These are phyloP conservation scores for Leptinotarsa peninsularis DNA, from an alignment of 2,888 invertebrate genomes.

Conservation along the genomic window DNA sequence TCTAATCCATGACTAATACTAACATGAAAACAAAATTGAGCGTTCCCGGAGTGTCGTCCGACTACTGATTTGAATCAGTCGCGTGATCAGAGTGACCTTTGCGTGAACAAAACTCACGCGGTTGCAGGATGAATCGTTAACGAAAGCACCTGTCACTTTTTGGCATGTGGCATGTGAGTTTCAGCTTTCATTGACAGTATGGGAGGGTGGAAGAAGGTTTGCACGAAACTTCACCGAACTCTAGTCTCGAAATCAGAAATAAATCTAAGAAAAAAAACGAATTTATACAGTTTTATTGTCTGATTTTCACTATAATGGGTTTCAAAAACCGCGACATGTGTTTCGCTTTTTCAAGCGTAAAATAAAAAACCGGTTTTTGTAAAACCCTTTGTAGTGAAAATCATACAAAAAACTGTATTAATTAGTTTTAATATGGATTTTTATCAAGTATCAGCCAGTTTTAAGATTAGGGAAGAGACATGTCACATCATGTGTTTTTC, in stretches of 20 bases:
- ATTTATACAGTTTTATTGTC: too few relatives aligned
- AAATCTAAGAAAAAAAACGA: not conserved
- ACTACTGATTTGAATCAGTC: constrained; percentile 44
- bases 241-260: too few relatives aligned
- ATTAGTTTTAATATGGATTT: too few relatives aligned
- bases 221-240: not conserved
- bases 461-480: not conserved
- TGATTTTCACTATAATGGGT: too few relatives aligned
- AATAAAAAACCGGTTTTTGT: too few relatives aligned
- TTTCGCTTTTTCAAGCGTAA: too few relatives aligned
- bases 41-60: constrained; percentile 23
- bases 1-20: constrained; percentile 4
- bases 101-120: constrained; percentile 50
- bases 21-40: constrained; percentile 6
- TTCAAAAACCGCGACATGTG: too few relatives aligned
- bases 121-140: constrained; percentile 50
- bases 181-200: not conserved
- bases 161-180: constrained; percentile 31
- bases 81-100: constrained; percentile 58
- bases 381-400: too few relatives aligned
- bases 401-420: too few relatives aligned
- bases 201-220: not conserved
- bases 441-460: too few relatives aligned
- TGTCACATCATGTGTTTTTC: too few relatives aligned
- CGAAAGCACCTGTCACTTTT: constrained; percentile 53